Base-by-base conservation (phyloP, 2,113 vertebrate species). In the Erythrocercus mccallii region DNA sequence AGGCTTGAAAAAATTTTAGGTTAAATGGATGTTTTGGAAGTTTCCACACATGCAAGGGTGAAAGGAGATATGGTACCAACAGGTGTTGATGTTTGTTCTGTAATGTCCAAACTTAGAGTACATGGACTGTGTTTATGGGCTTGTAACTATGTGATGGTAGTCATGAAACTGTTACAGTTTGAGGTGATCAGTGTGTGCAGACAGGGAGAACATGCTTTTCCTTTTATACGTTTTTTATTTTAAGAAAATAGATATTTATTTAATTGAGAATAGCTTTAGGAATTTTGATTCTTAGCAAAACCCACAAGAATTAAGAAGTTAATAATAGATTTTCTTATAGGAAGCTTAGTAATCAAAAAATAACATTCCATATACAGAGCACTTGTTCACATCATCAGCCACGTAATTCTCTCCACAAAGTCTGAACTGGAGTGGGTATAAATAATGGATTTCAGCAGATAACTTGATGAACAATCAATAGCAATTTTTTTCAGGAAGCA, bases 391-490 rank as follows among this genome's bases (percentile, higher is more conserved):
- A 57, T 90, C 64, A 13, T 94, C 92, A 92, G 61, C 60, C 88
- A 92, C 0, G 8, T 77, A 81, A 88, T 95, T 85, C 50, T 47
- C 30, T 91, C 27, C 33, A 27, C 17, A 31, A 91, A 83, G 40
- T 66, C 84, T 81, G 38, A 78, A 64, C 51, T 76, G 86, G 70
- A 90, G 80, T 62, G 61, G 62, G 68, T 60, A 86, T 69, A 83
- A 95, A 93, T 95, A 84, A 94, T 65, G 65, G 77, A 81, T 92
- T 90, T 61, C 70, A 86, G 91, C 65, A 93, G 81, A 88, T 60
- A 88, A 57, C 86, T 76, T 96, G 76, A 89, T 90, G 97, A 97
- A 78, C 91, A 95, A 92, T 97, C 96, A 95, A 96, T 90, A 91
- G 80, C 64, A 91, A 38, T 78, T 88, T 97, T 93, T 96, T 91